Evolutionary conservation across 1,140 invertebrate species (phyloP).

Genomic region (Zaprionus davidi): DNA sequence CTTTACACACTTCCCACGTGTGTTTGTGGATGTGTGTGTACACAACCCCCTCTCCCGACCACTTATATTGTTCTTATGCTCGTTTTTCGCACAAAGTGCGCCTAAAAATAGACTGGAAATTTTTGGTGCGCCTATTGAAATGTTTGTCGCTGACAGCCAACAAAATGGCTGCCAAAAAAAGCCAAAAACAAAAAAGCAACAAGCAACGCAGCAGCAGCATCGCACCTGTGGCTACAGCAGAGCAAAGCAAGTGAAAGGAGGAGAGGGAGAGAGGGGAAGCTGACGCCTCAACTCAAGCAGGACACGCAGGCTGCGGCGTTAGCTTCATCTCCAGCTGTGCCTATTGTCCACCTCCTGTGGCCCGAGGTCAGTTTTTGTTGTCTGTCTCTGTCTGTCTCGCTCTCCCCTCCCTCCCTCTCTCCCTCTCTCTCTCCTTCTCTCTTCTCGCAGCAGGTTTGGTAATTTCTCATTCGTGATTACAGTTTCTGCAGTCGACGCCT

Average conservation of each 20-base stretch:
- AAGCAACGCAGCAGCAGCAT: conserved; percentile 4
- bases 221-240: conserved; percentile 51
- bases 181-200: background rate
- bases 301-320: conserved; percentile 6
- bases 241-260: background rate
- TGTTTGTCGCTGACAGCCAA: conserved; percentile 51
- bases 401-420: background rate
- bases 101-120: conserved; percentile 74
- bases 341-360: conserved; percentile 38
- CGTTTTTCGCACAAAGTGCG: conserved; percentile 29
- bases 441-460: conserved; percentile 29
- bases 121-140: conserved; percentile 70
- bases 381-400: background rate
- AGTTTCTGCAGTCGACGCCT: conserved; percentile 47
- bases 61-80: background rate
- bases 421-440: background rate
- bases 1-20: conserved; percentile 4
- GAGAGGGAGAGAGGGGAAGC: background rate
- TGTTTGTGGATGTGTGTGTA: too few species aligned
- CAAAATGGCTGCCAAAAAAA: conserved; percentile 39
- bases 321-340: conserved; percentile 21
- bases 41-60: background rate
- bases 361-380: conserved; percentile 53
- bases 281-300: background rate
- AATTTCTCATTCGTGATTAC: conserved; percentile 79